Percentiles rank a stretch among this genome's conserved stretches.
These are phyloP conservation scores for Engystomops pustulosus DNA, from an alignment of 2,113 vertebrate species.

Conservation along the genomic window DNA sequence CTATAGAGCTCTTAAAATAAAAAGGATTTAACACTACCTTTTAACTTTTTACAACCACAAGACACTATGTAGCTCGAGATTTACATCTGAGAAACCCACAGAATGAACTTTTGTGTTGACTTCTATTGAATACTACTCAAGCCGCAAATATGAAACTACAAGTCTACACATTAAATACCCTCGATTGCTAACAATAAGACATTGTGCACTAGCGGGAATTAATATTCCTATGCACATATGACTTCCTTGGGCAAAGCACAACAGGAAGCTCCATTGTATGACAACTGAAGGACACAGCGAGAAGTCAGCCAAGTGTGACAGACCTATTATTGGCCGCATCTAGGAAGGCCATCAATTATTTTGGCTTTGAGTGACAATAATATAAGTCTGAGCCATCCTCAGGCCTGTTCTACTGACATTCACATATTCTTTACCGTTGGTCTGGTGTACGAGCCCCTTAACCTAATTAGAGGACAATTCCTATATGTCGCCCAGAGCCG, in stretches of 20 bases:
- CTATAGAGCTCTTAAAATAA: too few relatives aligned
- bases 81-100: too few relatives aligned
- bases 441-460: not conserved
- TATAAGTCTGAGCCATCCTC: not conserved
- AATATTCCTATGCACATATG: not conserved
- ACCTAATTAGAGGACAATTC: not conserved
- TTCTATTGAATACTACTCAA: too few relatives aligned
- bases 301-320: conserved; percentile 22
- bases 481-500: not conserved
- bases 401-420: not conserved
- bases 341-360: not conserved
- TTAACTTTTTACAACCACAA: too few relatives aligned
- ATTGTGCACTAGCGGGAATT: not conserved
- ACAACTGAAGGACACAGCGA: not conserved
- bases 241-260: not conserved
- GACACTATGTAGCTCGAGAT: too few relatives aligned
- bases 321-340: not conserved
- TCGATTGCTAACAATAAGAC: not conserved
- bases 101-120: too few relatives aligned
- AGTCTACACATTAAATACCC: not conserved
- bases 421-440: not conserved
- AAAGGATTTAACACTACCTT: too few relatives aligned
- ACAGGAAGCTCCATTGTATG: conserved; percentile 23
- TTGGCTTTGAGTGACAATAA: conserved; percentile 10
- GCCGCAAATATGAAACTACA: not conserved